Percentiles rank a stretch among this genome's conserved stretches.
Evolutionary conservation across 2,888 invertebrate species (phyloP).

Genomic region (Icerya purchasi): DNA sequence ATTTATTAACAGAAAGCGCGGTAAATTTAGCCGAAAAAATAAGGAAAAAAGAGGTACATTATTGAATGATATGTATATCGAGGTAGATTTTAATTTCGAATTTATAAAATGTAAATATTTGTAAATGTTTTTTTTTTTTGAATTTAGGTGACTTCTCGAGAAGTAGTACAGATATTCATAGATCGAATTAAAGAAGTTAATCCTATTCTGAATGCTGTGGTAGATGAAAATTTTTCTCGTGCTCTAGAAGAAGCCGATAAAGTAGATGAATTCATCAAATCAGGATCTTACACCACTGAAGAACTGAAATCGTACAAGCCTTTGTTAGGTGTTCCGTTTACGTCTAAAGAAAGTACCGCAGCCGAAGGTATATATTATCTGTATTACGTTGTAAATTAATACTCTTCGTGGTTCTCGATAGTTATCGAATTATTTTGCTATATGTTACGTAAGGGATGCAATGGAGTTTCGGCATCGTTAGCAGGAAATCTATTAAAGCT

Average conservation of each 20-base stretch:
- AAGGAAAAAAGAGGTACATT: conserved; percentile 27
- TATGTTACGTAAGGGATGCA: conserved; percentile 26
- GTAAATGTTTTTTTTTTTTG: conserved; percentile 14
- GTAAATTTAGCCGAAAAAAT: conserved; percentile 43
- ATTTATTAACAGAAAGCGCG: conserved; percentile 39
- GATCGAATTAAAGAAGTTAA: conserved; percentile 57
- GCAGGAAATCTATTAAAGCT: conserved; percentile 38
- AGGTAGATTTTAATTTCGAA: too few relatives aligned
- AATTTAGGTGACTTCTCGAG: conserved; percentile 36
- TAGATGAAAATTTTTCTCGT: conserved; percentile 53
- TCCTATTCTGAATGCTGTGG: conserved; percentile 54
- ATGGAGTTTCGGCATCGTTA: conserved; percentile 41
- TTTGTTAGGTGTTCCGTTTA: conserved; percentile 78
- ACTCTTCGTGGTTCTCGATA: neutral
- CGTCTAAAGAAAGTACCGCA: conserved; percentile 71
- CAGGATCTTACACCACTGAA: conserved; percentile 34
- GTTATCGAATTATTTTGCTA: too few relatives aligned
- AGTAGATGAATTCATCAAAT: conserved; percentile 44
- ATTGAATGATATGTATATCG: too few relatives aligned
- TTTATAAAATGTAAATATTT: too few relatives aligned
- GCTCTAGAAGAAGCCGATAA: conserved; percentile 55
- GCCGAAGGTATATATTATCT: conserved; percentile 35
- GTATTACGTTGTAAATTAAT: neutral
- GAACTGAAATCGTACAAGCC: conserved; percentile 42
- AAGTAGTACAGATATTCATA: conserved; percentile 49